A percentile compares a stretch with the other conserved stretches of the same genome.
These are phyloP conservation scores for Corapipo altera DNA, from an alignment of 2,113 vertebrate species.

Conservation along the genomic window DNA sequence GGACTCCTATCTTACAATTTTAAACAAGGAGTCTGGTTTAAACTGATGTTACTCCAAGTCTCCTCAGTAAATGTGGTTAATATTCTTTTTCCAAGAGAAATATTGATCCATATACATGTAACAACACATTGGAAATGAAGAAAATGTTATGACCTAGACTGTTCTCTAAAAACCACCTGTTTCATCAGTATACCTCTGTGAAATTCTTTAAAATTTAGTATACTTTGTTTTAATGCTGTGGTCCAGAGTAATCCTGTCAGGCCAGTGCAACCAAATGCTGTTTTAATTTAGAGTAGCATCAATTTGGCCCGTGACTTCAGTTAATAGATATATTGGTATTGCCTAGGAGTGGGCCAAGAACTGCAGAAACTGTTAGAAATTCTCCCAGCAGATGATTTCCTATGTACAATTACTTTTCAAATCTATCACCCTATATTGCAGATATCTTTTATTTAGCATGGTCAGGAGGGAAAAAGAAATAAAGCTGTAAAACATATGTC, in stretches of 20 bases:
- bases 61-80: neutral
- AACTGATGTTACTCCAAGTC: neutral
- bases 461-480: neutral
- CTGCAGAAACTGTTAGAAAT: neutral
- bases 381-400: neutral
- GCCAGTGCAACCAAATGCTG: neutral
- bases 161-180: neutral
- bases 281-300: neutral
- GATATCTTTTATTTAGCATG: neutral
- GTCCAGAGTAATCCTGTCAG: neutral
- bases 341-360: neutral
- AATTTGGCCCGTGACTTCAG: neutral
- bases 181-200: neutral
- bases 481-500: neutral
- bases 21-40: neutral
- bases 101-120: neutral
- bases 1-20: neutral
- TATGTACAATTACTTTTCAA: neutral
- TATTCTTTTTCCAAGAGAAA: neutral
- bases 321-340: neutral
- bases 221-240: neutral
- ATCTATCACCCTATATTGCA: neutral
- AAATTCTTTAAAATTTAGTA: neutral
- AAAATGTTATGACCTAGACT: neutral
- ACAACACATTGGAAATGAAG: neutral